A percentile compares a stretch with the other conserved stretches of the same genome.
These are phyloP conservation scores for Rhopilema esculentum DNA, from an alignment of 30 jellyfish, hydroid and myxozoan species.

Conservation along the genomic window DNA sequence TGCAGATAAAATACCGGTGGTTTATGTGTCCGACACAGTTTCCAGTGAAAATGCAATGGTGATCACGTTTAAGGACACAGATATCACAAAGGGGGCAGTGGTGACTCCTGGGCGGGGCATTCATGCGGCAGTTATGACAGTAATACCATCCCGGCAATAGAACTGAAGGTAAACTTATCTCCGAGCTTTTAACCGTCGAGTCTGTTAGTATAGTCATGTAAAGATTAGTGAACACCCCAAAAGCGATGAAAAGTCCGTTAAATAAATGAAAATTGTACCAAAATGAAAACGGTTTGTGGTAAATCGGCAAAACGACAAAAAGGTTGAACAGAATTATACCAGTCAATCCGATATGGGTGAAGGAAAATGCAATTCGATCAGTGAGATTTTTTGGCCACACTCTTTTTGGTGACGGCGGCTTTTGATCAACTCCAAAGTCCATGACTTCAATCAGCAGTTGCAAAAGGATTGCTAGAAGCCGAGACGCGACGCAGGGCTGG, in stretches of 20 bases:
- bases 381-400: slow-evolving; percentile 81
- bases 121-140: slow-evolving; percentile 88
- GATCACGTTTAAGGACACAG: slow-evolving; percentile 91
- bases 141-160: slow-evolving; percentile 86
- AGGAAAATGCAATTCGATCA: slow-evolving; percentile 86
- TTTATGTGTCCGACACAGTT: slow-evolving; percentile 88
- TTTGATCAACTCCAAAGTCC: background rate
- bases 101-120: slow-evolving; percentile 95
- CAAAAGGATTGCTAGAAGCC: too few relatives aligned
- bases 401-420: background rate
- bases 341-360: slow-evolving; percentile 83
- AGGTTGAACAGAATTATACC: slow-evolving; percentile 73
- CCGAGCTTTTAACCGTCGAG: slow-evolving; percentile 63
- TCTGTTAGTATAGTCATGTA: slow-evolving; percentile 74
- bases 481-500: background rate
- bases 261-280: slow-evolving; percentile 73
- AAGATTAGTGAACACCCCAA: slow-evolving; percentile 79
- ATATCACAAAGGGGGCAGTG: slow-evolving; percentile 93
- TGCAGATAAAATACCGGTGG: slow-evolving; percentile 86
- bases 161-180: slow-evolving; percentile 85
- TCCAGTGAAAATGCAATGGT: slow-evolving; percentile 93
- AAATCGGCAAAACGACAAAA: slow-evolving; percentile 83
- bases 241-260: slow-evolving; percentile 67
- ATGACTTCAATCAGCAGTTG: background rate
- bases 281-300: slow-evolving; percentile 74